phyloP scores from a whole-genome alignment of 2,113 vertebrate genomes.

The Eulemur macaco region DNA sequence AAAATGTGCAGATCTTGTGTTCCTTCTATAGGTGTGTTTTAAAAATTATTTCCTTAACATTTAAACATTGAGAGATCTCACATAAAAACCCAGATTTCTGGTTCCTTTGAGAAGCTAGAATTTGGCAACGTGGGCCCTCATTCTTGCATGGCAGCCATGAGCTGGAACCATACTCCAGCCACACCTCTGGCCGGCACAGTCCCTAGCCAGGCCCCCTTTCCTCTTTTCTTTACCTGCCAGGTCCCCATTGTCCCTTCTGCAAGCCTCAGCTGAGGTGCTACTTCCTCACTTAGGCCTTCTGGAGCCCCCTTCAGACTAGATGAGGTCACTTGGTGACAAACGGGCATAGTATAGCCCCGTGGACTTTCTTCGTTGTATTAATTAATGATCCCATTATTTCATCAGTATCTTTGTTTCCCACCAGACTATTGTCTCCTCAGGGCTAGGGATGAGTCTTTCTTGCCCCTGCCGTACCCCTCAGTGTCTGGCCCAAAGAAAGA shows the following conservation, averaged over 20 bases:
- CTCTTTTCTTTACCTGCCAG: neutral
- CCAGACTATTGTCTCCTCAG: neutral
- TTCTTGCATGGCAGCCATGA: neutral
- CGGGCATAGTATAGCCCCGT: neutral
- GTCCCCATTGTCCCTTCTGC: neutral
- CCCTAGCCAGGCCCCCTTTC: neutral
- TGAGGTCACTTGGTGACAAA: neutral
- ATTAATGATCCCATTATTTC: neutral
- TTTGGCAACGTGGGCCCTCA: neutral
- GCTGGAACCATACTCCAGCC: neutral
- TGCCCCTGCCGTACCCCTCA: neutral
- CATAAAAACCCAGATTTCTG: conserved; percentile 12
- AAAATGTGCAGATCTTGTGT: neutral
- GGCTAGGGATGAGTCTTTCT: neutral
- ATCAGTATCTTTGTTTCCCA: neutral
- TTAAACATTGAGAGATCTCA: conserved; percentile 1
- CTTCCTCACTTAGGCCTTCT: neutral
- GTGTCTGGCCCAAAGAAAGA: neutral
- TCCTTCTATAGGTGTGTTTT: neutral
- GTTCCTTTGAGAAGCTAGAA: conserved; percentile 1
- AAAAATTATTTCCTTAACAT: neutral
- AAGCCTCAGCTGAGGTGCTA: neutral
- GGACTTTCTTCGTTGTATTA: neutral
- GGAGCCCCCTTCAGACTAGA: neutral
- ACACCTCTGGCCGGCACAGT: neutral